These are phyloP conservation scores for Crocallis elinguaria DNA, from an alignment of 2,888 invertebrate genomes.

Conservation along the genomic window DNA sequence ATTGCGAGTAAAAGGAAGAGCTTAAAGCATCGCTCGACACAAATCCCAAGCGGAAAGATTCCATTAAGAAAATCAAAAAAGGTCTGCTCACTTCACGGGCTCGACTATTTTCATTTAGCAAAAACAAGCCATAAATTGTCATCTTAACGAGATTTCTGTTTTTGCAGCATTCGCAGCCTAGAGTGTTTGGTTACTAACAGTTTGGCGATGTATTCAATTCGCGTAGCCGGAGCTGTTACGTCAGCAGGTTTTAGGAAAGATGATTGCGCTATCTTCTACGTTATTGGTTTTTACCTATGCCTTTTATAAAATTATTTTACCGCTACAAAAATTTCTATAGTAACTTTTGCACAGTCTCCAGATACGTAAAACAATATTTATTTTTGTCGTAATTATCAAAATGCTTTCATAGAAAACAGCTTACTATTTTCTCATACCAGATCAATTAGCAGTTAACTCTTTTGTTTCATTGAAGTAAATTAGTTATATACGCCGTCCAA, in stretches of 20 bases:
- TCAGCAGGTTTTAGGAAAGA: slow-evolving; percentile 54
- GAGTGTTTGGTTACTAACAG: slow-evolving; percentile 65
- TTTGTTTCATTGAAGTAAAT: no score
- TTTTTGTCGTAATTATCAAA: no score
- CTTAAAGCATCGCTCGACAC: slow-evolving; percentile 76
- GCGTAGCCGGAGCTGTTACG: slow-evolving; percentile 54
- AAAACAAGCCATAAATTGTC: slow-evolving; percentile 85
- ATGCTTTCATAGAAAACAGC: no score
- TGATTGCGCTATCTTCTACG: slow-evolving; percentile 17
- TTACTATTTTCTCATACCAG: no score
- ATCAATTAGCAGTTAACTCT: no score
- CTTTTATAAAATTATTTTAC: no score
- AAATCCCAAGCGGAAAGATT: slow-evolving; percentile 83
- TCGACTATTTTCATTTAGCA: slow-evolving; percentile 85
- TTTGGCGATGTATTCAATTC: slow-evolving; percentile 55
- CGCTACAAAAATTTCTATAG: no score
- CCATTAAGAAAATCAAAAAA: slow-evolving; percentile 85
- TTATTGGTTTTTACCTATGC: neutral
- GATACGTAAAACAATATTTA: no score
- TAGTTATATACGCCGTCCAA: no score
- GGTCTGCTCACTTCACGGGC: slow-evolving; percentile 78
- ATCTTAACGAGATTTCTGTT: slow-evolving; percentile 85
- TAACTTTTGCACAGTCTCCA: no score
- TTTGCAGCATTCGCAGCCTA: slow-evolving; percentile 80
- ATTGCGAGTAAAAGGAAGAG: slow-evolving; percentile 65